Conservation (phyloP, 2,113 vertebrate genomes). For the Pachyramphus minor region DNA sequence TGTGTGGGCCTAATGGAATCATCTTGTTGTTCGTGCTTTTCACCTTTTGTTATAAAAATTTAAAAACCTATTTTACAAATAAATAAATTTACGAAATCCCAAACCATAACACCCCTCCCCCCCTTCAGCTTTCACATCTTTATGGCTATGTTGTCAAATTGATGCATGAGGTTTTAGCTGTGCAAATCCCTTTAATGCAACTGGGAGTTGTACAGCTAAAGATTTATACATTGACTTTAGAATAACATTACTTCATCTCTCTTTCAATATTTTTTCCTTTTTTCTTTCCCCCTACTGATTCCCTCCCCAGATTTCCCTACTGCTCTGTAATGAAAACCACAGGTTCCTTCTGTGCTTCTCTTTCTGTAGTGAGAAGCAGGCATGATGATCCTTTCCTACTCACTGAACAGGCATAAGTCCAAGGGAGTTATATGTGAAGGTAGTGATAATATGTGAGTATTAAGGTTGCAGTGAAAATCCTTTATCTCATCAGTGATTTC, state of each 20-base stretch:
- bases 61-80: slow-evolving; percentile 49
- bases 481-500: not conserved
- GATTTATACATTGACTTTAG: slow-evolving; percentile 52
- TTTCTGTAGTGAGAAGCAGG: not conserved
- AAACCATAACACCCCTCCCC: not conserved
- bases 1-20: not conserved
- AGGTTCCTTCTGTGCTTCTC: not conserved
- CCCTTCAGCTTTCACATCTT: slow-evolving; percentile 24
- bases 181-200: slow-evolving; percentile 62
- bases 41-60: slow-evolving; percentile 30
- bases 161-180: slow-evolving; percentile 50
- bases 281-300: not conserved
- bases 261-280: not conserved
- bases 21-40: not conserved
- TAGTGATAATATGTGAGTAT: not conserved
- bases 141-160: slow-evolving; percentile 46
- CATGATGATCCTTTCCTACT: not conserved
- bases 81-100: slow-evolving; percentile 42
- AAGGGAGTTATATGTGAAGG: not conserved
- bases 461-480: not conserved
- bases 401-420: not conserved
- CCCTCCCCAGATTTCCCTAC: not conserved
- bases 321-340: not conserved
- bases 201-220: slow-evolving; percentile 32
- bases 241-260: slow-evolving; percentile 33